Evolutionary conservation across 2,113 vertebrate genomes (phyloP).

Genomic region (Gavialis gangeticus): DNA sequence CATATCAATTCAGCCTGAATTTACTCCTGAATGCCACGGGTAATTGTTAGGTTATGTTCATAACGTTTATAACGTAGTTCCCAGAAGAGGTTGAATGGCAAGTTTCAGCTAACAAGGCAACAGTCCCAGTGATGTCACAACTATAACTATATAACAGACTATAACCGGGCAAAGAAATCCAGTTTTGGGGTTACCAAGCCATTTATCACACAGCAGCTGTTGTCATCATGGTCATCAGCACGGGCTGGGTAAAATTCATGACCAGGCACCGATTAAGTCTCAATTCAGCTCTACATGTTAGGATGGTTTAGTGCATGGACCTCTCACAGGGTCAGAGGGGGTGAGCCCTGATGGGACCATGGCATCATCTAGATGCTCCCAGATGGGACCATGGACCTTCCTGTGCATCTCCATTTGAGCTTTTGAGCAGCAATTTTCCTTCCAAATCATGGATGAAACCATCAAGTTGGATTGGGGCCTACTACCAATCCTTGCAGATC

Average conservation of each 20-base stretch:
- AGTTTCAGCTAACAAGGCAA: not conserved
- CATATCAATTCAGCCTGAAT: not conserved
- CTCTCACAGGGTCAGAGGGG: not conserved
- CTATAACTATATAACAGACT: not conserved
- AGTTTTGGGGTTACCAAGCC: not conserved
- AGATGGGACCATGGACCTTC: not conserved
- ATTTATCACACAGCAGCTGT: not conserved
- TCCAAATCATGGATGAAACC: not conserved
- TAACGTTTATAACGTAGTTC: not conserved
- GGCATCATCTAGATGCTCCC: not conserved
- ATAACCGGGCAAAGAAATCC: not conserved
- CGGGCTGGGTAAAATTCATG: not conserved
- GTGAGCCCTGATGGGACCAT: not conserved
- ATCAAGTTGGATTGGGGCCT: not conserved
- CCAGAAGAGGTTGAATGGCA: not conserved
- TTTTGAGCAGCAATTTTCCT: not conserved
- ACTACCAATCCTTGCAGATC: not conserved
- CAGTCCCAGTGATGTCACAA: not conserved
- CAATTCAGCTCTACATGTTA: not conserved
- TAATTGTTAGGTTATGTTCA: slow-evolving; percentile 6
- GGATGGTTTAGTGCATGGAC: not conserved
- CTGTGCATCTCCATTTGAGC: not conserved
- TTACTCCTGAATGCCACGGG: not conserved
- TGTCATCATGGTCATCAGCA: not conserved
- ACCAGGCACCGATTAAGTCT: not conserved